Evolutionary conservation across 1,140 invertebrate species (phyloP).

Genomic region (Leptinotarsa undecemlineata): DNA sequence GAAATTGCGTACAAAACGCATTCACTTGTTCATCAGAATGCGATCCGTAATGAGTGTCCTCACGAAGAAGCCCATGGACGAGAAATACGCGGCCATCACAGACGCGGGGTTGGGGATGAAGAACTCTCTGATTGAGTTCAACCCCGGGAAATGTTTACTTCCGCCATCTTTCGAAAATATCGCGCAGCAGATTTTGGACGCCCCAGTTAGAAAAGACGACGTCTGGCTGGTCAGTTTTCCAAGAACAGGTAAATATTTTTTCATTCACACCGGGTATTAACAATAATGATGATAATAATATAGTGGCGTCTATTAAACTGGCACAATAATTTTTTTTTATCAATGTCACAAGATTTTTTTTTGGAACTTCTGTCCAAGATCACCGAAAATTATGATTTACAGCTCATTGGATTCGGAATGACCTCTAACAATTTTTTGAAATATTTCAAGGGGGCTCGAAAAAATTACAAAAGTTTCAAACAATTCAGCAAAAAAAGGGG

Average conservation of each 20-base stretch:
- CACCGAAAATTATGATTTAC: too few species aligned
- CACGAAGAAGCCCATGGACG: slow-evolving; percentile 60
- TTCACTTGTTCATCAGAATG: not conserved
- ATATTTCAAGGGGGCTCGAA: too few species aligned
- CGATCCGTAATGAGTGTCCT: slow-evolving; percentile 4
- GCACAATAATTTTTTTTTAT: not conserved
- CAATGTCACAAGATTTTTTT: too few species aligned
- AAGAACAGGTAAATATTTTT: slow-evolving; percentile 66
- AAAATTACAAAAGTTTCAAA: too few species aligned
- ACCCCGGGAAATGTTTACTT: slow-evolving; percentile 68
- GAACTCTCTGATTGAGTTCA: slow-evolving; percentile 70
- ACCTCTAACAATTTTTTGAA: too few species aligned
- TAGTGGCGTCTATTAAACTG: too few species aligned
- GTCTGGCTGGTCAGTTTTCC: slow-evolving; percentile 83
- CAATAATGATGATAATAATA: not conserved
- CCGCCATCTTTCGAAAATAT: slow-evolving; percentile 69
- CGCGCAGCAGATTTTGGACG: slow-evolving; percentile 69
- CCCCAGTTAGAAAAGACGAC: slow-evolving; percentile 70
- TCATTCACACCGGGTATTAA: not conserved
- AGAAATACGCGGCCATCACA: slow-evolving; percentile 62
- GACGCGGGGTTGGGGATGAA: slow-evolving; percentile 70
- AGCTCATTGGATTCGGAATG: too few species aligned
- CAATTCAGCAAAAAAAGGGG: too few species aligned
- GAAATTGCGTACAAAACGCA: slow-evolving; percentile 7
- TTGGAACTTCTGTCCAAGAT: too few species aligned